Percentiles rank a stretch among this genome's conserved stretches.
Conservation (phyloP, 2,888 invertebrate genomes). For the Isoperla grammatica region DNA sequence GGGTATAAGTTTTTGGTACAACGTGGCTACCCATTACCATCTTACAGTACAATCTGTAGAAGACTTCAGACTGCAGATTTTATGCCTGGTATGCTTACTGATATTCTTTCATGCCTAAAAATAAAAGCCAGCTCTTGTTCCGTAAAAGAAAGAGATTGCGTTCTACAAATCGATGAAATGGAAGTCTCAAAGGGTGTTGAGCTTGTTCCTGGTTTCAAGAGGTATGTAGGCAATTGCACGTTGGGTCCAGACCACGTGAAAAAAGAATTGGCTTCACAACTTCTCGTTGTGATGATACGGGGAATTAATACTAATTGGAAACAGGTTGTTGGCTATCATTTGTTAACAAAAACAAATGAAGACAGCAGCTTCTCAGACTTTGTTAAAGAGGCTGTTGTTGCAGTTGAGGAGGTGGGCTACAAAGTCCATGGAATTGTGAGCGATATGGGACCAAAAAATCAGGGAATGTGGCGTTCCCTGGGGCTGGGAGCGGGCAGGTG, state of each 20-base stretch:
- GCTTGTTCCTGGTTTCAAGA: not conserved
- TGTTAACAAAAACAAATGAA: not conserved
- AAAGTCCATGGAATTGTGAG: constrained; percentile 1
- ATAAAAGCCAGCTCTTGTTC: not conserved
- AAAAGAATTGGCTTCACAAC: not conserved
- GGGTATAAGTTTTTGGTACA: constrained; percentile 5
- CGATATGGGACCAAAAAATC: constrained; percentile 15
- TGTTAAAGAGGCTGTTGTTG: not conserved
- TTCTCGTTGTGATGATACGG: constrained; percentile 10
- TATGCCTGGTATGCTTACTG: not conserved
- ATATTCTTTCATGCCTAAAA: not conserved
- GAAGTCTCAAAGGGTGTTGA: not conserved
- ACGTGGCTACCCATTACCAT: not conserved
- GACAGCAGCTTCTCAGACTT: not conserved
- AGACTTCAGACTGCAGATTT: not conserved
- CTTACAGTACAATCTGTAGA: not conserved
- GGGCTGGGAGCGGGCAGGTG: too few species aligned
- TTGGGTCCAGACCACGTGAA: not conserved
- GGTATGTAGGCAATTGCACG: constrained; percentile 2
- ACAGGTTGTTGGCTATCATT: constrained; percentile 10
- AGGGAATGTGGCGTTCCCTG: too few species aligned
- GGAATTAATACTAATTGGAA: constrained; percentile 14
- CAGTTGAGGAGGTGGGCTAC: constrained; percentile 8
- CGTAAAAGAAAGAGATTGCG: not conserved
- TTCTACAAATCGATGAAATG: constrained; percentile 6